Evolutionary conservation across 2,797 vertebrate genomes (phyloP).

Genomic region (Poecilia wingei): DNA sequence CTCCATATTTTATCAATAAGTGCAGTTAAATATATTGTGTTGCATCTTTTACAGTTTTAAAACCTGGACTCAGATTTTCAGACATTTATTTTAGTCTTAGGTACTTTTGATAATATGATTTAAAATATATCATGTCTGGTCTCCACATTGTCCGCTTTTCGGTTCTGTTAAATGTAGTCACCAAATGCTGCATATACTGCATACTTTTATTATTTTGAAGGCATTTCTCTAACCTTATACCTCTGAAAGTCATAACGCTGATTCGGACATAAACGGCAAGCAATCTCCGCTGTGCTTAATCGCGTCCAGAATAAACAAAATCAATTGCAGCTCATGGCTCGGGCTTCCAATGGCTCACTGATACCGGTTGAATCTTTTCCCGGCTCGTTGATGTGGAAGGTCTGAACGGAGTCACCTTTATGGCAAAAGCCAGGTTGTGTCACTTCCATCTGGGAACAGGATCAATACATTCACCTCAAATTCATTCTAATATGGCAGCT

Average conservation of each 20-base stretch:
- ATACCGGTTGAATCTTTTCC: slow-evolving; percentile 52
- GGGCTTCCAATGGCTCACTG: slow-evolving; percentile 67
- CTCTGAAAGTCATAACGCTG: slow-evolving; percentile 44
- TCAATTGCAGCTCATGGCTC: slow-evolving; percentile 46
- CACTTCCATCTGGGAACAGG: slow-evolving; percentile 56
- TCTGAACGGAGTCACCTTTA: slow-evolving; percentile 72
- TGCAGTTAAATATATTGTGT: not conserved
- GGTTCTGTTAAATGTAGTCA: slow-evolving; percentile 58
- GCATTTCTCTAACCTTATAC: slow-evolving; percentile 50
- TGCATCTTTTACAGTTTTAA: not conserved
- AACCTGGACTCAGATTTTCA: not conserved
- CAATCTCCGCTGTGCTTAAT: slow-evolving; percentile 52
- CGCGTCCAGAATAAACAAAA: slow-evolving; percentile 65
- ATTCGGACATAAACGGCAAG: slow-evolving; percentile 46
- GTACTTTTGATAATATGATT: not conserved
- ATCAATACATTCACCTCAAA: slow-evolving; percentile 79
- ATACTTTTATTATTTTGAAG: slow-evolving; percentile 44
- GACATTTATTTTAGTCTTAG: not conserved
- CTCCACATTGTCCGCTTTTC: slow-evolving; percentile 28
- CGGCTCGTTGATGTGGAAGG: slow-evolving; percentile 37
- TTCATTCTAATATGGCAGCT: slow-evolving; percentile 74
- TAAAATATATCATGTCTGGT: not conserved
- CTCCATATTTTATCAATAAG: not conserved
- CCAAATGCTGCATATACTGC: slow-evolving; percentile 47
- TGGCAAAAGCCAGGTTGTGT: slow-evolving; percentile 63